phyloP scores from a whole-genome alignment of 2,888 invertebrate genomes.

The Cantharis rufa region DNA sequence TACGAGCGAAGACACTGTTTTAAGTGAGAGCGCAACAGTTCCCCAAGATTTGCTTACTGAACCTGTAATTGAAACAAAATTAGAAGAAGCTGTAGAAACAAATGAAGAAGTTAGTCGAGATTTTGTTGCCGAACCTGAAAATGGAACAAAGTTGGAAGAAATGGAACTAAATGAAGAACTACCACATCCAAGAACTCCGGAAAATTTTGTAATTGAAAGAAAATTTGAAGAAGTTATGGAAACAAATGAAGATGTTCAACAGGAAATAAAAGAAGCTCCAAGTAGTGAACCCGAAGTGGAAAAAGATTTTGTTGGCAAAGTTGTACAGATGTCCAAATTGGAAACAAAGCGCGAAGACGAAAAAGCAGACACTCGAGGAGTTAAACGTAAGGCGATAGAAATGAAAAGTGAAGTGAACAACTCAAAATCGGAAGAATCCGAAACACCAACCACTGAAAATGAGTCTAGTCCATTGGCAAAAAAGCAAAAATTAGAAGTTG shows the following conservation, averaged over 20 bases:
- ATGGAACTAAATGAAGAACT: too few relatives aligned
- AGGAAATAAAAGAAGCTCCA: background rate
- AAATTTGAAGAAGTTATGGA: too few relatives aligned
- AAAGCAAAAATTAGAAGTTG: conserved; percentile 48
- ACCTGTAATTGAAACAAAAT: background rate
- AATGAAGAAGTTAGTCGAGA: background rate
- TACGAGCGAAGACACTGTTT: background rate
- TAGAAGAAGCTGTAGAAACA: background rate
- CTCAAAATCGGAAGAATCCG: conserved; percentile 17
- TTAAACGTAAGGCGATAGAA: background rate
- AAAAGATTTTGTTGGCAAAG: background rate
- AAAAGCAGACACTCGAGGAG: background rate
- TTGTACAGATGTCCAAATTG: conserved; percentile 7
- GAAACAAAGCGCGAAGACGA: background rate
- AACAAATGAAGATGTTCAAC: background rate
- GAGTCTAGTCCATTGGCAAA: conserved; percentile 25
- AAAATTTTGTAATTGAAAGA: too few relatives aligned
- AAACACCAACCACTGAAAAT: conserved; percentile 20
- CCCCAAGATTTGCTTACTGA: background rate
- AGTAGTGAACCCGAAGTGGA: background rate
- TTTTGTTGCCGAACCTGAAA: too few relatives aligned
- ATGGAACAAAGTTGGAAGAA: background rate
- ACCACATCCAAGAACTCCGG: too few relatives aligned
- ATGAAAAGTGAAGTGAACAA: conserved; percentile 2
- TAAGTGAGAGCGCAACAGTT: background rate